A percentile compares a stretch with the other conserved stretches of the same genome.
These are phyloP conservation scores for Vulpes ferrilata DNA, from an alignment of 2,113 vertebrate species.

Conservation along the genomic window DNA sequence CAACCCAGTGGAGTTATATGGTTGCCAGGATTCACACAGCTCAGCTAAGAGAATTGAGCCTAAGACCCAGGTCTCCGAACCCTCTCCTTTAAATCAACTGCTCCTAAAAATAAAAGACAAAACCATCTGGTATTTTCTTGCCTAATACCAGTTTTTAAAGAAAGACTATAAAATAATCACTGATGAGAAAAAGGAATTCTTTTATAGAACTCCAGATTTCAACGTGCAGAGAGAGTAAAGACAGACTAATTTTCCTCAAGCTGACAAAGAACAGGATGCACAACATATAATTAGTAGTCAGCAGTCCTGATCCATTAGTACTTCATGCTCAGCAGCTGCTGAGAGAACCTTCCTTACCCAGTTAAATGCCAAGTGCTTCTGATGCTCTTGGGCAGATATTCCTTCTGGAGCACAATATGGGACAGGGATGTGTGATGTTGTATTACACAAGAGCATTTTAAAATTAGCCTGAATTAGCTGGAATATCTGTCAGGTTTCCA, in stretches of 20 bases:
- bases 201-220: not conserved
- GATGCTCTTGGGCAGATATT: not conserved
- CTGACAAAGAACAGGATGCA: not conserved
- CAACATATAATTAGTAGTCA: not conserved
- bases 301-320: not conserved
- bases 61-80: not conserved
- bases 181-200: not conserved
- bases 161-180: not conserved
- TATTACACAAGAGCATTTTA: not conserved
- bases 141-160: not conserved
- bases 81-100: not conserved
- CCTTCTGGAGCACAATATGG: not conserved
- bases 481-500: not conserved
- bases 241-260: not conserved
- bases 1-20: not conserved
- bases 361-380: not conserved
- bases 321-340: not conserved
- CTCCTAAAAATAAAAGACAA: conserved; percentile 12
- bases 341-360: not conserved
- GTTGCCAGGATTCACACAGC: not conserved
- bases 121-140: not conserved
- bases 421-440: not conserved
- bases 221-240: not conserved
- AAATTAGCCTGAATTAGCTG: not conserved
- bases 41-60: not conserved